A percentile compares a stretch with the other conserved stretches of the same genome.
phyloP scores from a whole-genome alignment of 2,797 vertebrate species.

The Neostethus bicornis region DNA sequence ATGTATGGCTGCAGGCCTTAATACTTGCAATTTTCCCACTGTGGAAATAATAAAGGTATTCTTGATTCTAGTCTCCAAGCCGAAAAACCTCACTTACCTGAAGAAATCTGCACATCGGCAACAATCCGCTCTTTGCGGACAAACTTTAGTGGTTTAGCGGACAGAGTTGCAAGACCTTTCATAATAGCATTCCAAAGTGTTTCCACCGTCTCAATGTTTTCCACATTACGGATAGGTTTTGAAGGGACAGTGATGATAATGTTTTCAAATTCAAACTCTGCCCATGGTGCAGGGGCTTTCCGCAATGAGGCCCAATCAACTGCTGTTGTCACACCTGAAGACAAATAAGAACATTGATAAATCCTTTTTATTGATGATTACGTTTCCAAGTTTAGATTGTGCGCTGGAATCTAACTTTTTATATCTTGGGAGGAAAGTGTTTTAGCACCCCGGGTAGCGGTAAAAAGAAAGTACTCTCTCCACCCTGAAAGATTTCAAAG shows the following conservation, averaged over 20 bases:
- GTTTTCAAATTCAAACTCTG: slow-evolving; percentile 88
- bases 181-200: slow-evolving; percentile 84
- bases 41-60: too few species aligned
- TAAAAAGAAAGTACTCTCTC: too few species aligned
- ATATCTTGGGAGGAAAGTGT: too few species aligned
- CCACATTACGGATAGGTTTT: slow-evolving; percentile 70
- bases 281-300: slow-evolving; percentile 86
- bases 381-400: too few species aligned
- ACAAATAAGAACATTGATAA: too few species aligned
- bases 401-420: too few species aligned
- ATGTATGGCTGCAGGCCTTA: too few species aligned
- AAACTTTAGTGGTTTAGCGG: slow-evolving; percentile 79
- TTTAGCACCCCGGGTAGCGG: too few species aligned
- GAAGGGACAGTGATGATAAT: slow-evolving; percentile 85
- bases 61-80: too few species aligned
- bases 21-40: too few species aligned
- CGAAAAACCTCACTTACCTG: slow-evolving; percentile 46
- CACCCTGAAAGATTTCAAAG: too few species aligned
- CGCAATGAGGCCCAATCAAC: slow-evolving; percentile 51
- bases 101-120: slow-evolving; percentile 87
- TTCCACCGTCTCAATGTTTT: slow-evolving; percentile 76
- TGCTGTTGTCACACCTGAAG: slow-evolving; percentile 60
- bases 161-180: slow-evolving; percentile 80
- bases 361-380: too few species aligned
- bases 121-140: slow-evolving; percentile 87